Conservation (phyloP, 2,113 vertebrate genomes). For the Phyllostomus hastatus region DNA sequence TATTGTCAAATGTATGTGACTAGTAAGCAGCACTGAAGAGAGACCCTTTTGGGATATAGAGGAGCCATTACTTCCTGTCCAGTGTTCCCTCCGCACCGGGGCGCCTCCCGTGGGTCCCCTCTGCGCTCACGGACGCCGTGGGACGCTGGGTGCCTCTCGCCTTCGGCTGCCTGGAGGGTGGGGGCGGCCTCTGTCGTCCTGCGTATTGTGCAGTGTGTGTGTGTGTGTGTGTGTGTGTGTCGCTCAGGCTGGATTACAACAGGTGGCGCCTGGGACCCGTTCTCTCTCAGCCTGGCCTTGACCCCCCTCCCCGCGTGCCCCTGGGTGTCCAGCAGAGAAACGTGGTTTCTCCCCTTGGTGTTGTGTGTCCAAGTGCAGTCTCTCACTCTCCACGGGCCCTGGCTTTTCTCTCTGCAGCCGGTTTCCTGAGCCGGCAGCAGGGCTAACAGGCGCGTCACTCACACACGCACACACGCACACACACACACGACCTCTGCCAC, state of each 20-base stretch:
- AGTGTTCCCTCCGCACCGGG: neutral
- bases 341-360: neutral
- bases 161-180: neutral
- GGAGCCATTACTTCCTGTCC: neutral
- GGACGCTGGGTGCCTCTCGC: neutral
- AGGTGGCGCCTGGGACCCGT: neutral
- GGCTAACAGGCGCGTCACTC: too few species aligned
- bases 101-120: neutral
- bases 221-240: too few species aligned
- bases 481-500: accelerated
- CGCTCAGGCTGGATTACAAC: too few species aligned
- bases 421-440: neutral
- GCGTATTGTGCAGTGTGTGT: too few species aligned
- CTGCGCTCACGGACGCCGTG: neutral
- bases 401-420: neutral
- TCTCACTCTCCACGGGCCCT: neutral
- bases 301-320: too few species aligned
- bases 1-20: neutral
- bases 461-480: too few species aligned
- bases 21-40: neutral
- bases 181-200: neutral
- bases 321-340: neutral
- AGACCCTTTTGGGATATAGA: neutral
- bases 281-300: neutral
- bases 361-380: neutral